These are phyloP conservation scores for Abscondita cerata DNA, from an alignment of 2,888 invertebrate species.

Conservation along the genomic window DNA sequence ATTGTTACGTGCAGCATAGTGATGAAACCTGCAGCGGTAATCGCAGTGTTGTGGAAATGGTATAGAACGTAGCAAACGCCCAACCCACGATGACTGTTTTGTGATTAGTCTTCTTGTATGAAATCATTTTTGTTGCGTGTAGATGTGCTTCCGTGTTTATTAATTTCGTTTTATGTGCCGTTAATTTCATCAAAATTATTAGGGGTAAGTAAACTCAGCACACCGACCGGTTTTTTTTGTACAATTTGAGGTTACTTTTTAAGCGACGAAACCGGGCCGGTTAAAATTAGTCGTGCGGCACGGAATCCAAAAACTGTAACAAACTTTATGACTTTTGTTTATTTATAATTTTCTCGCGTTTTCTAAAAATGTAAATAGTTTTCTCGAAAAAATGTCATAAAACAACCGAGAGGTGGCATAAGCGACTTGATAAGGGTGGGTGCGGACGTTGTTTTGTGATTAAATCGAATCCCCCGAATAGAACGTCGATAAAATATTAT, in stretches of 20 bases:
- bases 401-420: conserved; percentile 23
- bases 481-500: neutral
- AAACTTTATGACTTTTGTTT: neutral
- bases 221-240: too few species aligned
- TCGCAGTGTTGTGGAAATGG: conserved; percentile 6
- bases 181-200: neutral
- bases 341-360: neutral
- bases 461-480: conserved; percentile 21
- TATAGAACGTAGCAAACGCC: conserved; percentile 24
- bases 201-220: too few species aligned
- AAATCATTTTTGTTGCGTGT: neutral
- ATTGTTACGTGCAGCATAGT: neutral
- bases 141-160: neutral
- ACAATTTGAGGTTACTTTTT: too few species aligned
- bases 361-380: neutral
- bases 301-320: too few species aligned
- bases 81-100: conserved; percentile 11
- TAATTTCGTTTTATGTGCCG: conserved; percentile 3
- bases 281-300: too few species aligned
- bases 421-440: conserved; percentile 21
- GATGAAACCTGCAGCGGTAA: neutral
- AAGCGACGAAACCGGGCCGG: too few species aligned
- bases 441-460: conserved; percentile 26
- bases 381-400: neutral
- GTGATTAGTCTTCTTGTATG: conserved; percentile 1